Percentiles rank a stretch among this genome's conserved stretches.
phyloP scores from a whole-genome alignment of 2,888 invertebrate species.

The Epinotia demarniana region DNA sequence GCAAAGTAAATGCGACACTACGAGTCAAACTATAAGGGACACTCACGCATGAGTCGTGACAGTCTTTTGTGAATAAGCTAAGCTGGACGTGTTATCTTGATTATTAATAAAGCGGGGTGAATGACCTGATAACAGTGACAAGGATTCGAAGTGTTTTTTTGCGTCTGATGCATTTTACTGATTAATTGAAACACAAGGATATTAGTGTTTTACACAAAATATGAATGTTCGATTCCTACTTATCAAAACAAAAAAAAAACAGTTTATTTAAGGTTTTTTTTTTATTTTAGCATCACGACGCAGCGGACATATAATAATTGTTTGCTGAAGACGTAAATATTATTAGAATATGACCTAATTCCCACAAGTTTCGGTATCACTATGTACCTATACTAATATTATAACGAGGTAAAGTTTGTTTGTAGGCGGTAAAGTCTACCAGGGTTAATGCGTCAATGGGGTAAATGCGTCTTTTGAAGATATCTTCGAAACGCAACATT shows the following conservation, averaged over 20 bases:
- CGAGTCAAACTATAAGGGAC: not conserved
- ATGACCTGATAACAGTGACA: conserved; percentile 23
- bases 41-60: not conserved
- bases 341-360: no score
- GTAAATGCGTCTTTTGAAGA: no score
- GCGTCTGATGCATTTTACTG: conserved; percentile 2
- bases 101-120: conserved; percentile 12
- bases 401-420: no score
- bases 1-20: not conserved
- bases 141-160: not conserved
- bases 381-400: no score
- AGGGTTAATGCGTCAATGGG: no score
- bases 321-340: no score
- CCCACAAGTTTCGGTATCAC: no score
- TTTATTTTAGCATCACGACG: not conserved
- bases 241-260: no score
- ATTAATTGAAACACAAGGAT: not conserved
- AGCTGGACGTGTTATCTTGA: not conserved
- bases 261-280: not conserved
- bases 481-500: no score
- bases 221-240: conserved; percentile 1
- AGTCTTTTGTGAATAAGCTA: not conserved
- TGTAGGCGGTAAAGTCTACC: no score
- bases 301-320: no score
- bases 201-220: not conserved